These are phyloP conservation scores for Turritopsis dohrnii DNA, from an alignment of 30 jellyfish, hydroid and myxozoan species.

Conservation along the genomic window DNA sequence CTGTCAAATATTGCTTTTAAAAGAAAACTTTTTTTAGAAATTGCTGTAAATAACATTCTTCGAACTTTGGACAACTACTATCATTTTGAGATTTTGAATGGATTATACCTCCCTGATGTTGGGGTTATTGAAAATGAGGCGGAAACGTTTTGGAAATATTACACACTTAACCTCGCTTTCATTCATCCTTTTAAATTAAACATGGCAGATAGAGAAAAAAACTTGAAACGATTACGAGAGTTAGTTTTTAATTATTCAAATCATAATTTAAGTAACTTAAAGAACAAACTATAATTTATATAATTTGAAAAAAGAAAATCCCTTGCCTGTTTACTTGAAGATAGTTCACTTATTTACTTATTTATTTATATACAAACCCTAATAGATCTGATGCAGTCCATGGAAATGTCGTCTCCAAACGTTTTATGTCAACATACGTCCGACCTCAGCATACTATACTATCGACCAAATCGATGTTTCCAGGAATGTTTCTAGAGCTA, in stretches of 20 bases:
- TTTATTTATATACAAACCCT: too few species aligned
- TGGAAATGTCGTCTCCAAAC: too few species aligned
- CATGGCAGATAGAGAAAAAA: neutral
- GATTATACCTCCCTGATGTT: slow-evolving; percentile 68
- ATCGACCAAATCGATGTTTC: too few species aligned
- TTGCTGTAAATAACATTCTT: slow-evolving; percentile 71
- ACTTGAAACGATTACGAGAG: neutral
- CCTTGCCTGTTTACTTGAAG: neutral
- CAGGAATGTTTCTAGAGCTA: too few species aligned
- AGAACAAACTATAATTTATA: neutral
- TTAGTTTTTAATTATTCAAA: neutral
- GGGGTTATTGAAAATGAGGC: slow-evolving; percentile 59
- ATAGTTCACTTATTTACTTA: too few species aligned
- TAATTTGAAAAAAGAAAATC: neutral
- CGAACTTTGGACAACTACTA: slow-evolving; percentile 53
- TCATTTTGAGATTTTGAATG: slow-evolving; percentile 53
- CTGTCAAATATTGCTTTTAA: slow-evolving; percentile 48
- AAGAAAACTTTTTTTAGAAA: slow-evolving; percentile 62
- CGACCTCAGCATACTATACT: too few species aligned
- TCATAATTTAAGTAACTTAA: too few species aligned
- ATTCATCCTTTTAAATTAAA: slow-evolving; percentile 76
- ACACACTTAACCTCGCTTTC: slow-evolving; percentile 51
- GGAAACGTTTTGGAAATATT: slow-evolving; percentile 43
- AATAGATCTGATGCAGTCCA: too few species aligned
- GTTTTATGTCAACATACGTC: too few species aligned